These are phyloP conservation scores for Pungitius pungitius DNA, from an alignment of 2,113 vertebrate species.

Conservation along the genomic window DNA sequence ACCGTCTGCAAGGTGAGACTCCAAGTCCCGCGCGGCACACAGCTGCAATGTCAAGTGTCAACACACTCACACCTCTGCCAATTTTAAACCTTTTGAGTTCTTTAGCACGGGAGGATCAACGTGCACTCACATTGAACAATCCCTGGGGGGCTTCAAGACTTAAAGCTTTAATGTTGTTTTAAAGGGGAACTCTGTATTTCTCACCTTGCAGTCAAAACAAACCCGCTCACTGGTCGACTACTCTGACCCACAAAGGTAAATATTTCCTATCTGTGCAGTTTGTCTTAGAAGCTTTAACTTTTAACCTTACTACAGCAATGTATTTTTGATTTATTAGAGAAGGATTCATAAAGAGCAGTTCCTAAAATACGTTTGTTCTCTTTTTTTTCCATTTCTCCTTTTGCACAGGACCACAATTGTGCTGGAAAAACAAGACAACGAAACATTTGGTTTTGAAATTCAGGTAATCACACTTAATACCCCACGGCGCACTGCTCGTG, in stretches of 20 bases:
- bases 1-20: slow-evolving; percentile 83
- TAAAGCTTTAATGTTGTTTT: slow-evolving; percentile 1
- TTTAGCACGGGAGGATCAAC: slow-evolving; percentile 32
- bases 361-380: neutral
- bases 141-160: neutral
- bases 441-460: slow-evolving; percentile 95
- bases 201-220: slow-evolving; percentile 68
- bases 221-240: slow-evolving; percentile 78
- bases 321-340: neutral
- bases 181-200: slow-evolving; percentile 53
- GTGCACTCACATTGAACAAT: neutral
- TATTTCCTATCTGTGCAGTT: slow-evolving; percentile 7
- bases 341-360: neutral
- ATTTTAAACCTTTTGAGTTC: no score
- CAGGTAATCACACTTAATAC: slow-evolving; percentile 81
- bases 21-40: neutral
- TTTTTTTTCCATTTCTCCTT: slow-evolving; percentile 22
- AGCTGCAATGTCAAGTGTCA: neutral
- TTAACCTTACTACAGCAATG: neutral
- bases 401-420: slow-evolving; percentile 66
- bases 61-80: neutral
- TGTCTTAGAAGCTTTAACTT: neutral
- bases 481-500: neutral
- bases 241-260: slow-evolving; percentile 80
- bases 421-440: slow-evolving; percentile 90